Conservation (phyloP, 2,113 vertebrate species). For the Cyprinodon variegatus region DNA sequence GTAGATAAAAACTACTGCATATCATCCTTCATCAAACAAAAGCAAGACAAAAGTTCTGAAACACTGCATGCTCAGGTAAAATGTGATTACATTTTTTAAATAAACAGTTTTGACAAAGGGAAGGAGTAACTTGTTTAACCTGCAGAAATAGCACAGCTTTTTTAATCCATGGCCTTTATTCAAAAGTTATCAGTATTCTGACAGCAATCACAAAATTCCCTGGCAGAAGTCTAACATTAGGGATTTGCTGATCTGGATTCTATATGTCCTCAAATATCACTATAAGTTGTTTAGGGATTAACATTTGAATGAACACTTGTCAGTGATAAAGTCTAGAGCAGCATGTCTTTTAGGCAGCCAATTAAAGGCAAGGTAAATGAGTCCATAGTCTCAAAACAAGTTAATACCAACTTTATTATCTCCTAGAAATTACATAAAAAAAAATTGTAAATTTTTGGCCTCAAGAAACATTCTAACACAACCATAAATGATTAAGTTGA, state of each 20-base stretch:
- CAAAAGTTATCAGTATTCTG: neutral
- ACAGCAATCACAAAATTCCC: no score
- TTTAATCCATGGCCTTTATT: neutral
- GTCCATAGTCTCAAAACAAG: neutral
- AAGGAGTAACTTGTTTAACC: neutral
- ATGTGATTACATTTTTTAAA: neutral
- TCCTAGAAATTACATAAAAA: neutral
- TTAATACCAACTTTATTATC: neutral
- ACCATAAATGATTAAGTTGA: neutral
- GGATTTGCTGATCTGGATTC: neutral
- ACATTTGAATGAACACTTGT: neutral
- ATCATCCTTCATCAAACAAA: neutral
- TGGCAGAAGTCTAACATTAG: no score
- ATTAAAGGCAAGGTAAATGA: neutral
- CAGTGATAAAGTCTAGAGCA: no score
- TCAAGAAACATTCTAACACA: neutral
- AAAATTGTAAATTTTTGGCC: neutral
- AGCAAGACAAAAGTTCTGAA: neutral
- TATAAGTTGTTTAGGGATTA: neutral
- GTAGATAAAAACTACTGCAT: neutral
- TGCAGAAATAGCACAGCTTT: neutral
- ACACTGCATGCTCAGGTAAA: neutral
- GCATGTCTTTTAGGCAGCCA: no score
- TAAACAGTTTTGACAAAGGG: neutral
- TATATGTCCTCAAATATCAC: neutral